A percentile compares a stretch with the other conserved stretches of the same genome.
Evolutionary conservation across 2,797 vertebrate genomes (phyloP).

Genomic region (Neopelma chrysocephalum): DNA sequence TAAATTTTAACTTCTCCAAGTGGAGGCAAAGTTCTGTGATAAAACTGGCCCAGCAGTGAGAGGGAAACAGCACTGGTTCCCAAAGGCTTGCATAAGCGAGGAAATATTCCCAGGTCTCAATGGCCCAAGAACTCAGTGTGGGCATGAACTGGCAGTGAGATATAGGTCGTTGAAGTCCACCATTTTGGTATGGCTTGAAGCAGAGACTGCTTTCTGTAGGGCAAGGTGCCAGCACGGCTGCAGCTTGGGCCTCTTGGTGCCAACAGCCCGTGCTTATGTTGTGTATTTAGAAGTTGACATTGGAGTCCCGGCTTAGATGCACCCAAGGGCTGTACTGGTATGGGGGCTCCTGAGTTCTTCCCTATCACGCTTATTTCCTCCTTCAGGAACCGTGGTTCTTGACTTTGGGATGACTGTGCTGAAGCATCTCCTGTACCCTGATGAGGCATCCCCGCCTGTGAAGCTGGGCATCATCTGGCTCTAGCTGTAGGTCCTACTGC

Average conservation of each 20-base stretch:
- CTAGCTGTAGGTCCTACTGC: neutral
- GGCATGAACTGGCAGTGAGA: accelerated
- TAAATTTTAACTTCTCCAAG: constrained; percentile 24
- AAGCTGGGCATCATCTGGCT: neutral
- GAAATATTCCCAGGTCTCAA: neutral
- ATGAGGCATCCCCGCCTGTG: accelerated
- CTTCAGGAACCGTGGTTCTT: neutral
- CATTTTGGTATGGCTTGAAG: neutral
- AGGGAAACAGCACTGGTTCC: neutral
- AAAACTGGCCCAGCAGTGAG: neutral
- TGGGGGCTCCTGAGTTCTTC: neutral
- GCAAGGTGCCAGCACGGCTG: accelerated
- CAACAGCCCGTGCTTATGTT: accelerated
- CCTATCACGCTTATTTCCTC: neutral
- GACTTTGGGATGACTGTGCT: neutral
- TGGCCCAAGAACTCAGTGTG: accelerated
- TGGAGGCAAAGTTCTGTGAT: neutral
- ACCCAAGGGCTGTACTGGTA: neutral
- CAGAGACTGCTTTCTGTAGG: neutral
- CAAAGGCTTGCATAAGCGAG: neutral
- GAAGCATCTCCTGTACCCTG: neutral
- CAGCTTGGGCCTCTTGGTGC: neutral
- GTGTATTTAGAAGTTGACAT: neutral
- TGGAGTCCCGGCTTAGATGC: neutral
- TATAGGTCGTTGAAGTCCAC: neutral